These are phyloP conservation scores for Rhamphomyia laevipes DNA, from an alignment of 2,888 invertebrate genomes.

Conservation along the genomic window DNA sequence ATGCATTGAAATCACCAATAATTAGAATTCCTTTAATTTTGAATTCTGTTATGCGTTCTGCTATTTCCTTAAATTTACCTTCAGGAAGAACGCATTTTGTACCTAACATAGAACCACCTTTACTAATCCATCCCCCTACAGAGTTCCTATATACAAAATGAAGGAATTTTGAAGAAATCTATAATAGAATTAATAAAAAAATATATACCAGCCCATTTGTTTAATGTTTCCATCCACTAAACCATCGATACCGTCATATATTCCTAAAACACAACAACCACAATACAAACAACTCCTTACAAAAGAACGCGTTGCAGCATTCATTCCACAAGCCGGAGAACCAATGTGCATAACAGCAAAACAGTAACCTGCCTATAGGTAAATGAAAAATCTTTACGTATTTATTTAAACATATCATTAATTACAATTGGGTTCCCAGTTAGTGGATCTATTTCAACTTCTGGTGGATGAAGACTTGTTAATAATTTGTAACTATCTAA, in stretches of 20 bases:
- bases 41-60: slow-evolving; percentile 66
- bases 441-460: slow-evolving; percentile 45
- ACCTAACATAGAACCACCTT: slow-evolving; percentile 86
- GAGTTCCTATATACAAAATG: slow-evolving; percentile 46
- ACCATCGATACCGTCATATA: slow-evolving; percentile 89
- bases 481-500: slow-evolving; percentile 84
- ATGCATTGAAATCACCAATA: slow-evolving; percentile 88
- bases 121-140: slow-evolving; percentile 91
- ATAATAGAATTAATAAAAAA: neutral
- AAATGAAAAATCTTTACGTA: slow-evolving; percentile 12
- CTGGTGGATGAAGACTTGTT: slow-evolving; percentile 77
- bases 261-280: slow-evolving; percentile 78
- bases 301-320: slow-evolving; percentile 89
- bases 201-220: slow-evolving; percentile 45
- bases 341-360: slow-evolving; percentile 89
- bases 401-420: slow-evolving; percentile 7
- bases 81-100: slow-evolving; percentile 82
- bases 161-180: too few relatives aligned
- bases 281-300: slow-evolving; percentile 83
- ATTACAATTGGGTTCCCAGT: slow-evolving; percentile 49
- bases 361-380: slow-evolving; percentile 51
- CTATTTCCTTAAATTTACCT: slow-evolving; percentile 58
- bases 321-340: slow-evolving; percentile 95
- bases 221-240: slow-evolving; percentile 71
- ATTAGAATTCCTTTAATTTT: slow-evolving; percentile 71